Percentiles rank a stretch among this genome's conserved stretches.
Conservation (phyloP, 2,113 vertebrate species). For the Fulmarus glacialis region DNA sequence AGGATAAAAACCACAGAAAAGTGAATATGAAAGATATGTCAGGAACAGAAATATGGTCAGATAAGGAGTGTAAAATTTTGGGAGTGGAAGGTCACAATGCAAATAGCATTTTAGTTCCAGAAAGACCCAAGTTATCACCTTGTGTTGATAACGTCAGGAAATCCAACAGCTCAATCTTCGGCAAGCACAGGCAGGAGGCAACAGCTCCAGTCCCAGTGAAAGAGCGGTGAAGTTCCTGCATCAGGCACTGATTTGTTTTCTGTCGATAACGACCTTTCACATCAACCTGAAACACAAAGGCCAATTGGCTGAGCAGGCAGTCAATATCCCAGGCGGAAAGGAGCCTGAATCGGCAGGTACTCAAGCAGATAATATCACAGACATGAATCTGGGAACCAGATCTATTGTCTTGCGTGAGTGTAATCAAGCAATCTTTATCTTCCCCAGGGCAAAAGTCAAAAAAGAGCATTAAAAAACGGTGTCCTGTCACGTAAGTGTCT, state of each 20-base stretch:
- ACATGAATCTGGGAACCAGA: not conserved
- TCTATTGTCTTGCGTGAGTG: not conserved
- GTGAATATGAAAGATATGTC: not conserved
- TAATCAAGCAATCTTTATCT: constrained; percentile 20
- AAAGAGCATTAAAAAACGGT: constrained; percentile 39
- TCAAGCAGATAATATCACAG: constrained; percentile 25
- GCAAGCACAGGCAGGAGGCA: not conserved
- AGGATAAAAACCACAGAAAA: not conserved
- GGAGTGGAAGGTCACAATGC: not conserved
- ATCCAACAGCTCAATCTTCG: not conserved
- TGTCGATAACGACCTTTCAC: not conserved
- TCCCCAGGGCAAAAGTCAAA: not conserved
- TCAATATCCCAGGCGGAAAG: constrained; percentile 17
- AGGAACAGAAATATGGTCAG: not conserved
- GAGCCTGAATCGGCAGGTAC: not conserved
- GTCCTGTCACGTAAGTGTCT: constrained; percentile 24
- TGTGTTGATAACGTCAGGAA: not conserved
- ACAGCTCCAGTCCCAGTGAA: not conserved
- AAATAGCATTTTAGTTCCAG: not conserved
- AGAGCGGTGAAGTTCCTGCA: not conserved
- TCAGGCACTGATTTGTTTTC: not conserved
- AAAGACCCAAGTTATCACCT: not conserved
- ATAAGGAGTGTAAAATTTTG: not conserved
- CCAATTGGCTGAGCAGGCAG: constrained; percentile 6
- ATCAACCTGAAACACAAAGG: constrained; percentile 6